Evolutionary conservation across 2,888 invertebrate genomes (phyloP).

Genomic region (Drosophila suboccidentalis): DNA sequence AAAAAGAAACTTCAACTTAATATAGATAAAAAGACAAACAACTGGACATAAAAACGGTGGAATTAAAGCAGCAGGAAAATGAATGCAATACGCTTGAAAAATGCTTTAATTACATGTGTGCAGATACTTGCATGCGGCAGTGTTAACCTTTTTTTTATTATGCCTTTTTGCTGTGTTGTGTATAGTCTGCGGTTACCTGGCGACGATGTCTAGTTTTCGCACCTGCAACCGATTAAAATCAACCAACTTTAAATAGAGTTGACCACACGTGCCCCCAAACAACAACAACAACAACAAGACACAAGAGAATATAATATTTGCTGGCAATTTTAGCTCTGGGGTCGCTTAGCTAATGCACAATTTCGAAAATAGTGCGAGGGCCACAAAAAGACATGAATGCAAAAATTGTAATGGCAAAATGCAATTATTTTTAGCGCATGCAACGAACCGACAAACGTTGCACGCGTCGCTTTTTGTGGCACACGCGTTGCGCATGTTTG

Average conservation of each 20-base stretch:
- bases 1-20: not conserved
- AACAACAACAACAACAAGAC: not conserved
- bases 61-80: conserved; percentile 10
- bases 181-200: conserved; percentile 50
- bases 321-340: conserved; percentile 13
- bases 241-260: conserved; percentile 40
- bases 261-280: conserved; percentile 49
- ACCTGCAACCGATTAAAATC: conserved; percentile 64
- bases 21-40: conserved; percentile 3
- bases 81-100: conserved; percentile 5
- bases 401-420: conserved; percentile 61
- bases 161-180: not conserved
- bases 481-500: conserved; percentile 72
- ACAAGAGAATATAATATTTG: not conserved
- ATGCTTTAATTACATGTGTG: conserved; percentile 20
- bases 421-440: conserved; percentile 74
- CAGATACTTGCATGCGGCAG: conserved; percentile 15
- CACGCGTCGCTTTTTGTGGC: conserved; percentile 17
- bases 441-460: conserved; percentile 55
- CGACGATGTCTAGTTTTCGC: conserved; percentile 51
- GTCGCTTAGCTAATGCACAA: conserved; percentile 58
- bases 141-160: conserved; percentile 5
- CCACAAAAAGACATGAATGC: conserved; percentile 24
- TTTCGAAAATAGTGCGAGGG: conserved; percentile 13
- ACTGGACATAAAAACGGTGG: not conserved